Base-by-base conservation (phyloP, 2,797 vertebrate species). In the Periophthalmus magnuspinnatus region DNA sequence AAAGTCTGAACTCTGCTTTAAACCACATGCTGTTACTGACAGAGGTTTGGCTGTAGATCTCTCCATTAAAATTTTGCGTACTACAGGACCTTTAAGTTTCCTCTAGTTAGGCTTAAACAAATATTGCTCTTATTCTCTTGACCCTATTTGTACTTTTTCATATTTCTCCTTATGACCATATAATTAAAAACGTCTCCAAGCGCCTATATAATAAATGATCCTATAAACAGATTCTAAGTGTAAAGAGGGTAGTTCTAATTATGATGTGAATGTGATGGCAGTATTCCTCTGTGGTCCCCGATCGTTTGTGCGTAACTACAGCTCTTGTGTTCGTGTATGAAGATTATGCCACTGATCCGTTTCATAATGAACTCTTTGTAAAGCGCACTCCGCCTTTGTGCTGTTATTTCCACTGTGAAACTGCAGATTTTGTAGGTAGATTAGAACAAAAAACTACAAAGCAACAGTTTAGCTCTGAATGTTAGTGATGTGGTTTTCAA, bases 271-370 rank as follows among this genome's bases (percentile, higher is more conserved):
- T 24, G 19, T 36, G n/a, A 45, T 62, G 45, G 24, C 17, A 10
- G 17, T 41, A 41, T 45, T n/a, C 38, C 59, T 72, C 73, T 68
- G 65, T 7, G 19, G 71, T 65, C n/a, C n/a, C 36, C 2, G n/a
- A 45, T 62, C 60, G 21, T 62, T 62, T 62, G 60, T 41, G 16
- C 58, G 41, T 24, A 62, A 45, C 36, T 8, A 36, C 60, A 16
- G 60, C 34, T 22, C 21, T 62, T 45, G 41, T 16, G 80, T 84
- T 82, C 75, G 75, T 84, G 75, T 66, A 85, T 85, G 81, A 77
- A 84, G 76, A 84, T 60, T 84, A 81, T 61, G 77, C 70, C 76
- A 79, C 67, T 1, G 8, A 79, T 69, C 72, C 65, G 41, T 78
- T 84, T 81, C 64, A 41, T 79, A 73, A 80, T 65, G 60, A 79